Evolutionary conservation across 1,140 invertebrate species (phyloP).

Genomic region (Parasteatoda tepidariorum): DNA sequence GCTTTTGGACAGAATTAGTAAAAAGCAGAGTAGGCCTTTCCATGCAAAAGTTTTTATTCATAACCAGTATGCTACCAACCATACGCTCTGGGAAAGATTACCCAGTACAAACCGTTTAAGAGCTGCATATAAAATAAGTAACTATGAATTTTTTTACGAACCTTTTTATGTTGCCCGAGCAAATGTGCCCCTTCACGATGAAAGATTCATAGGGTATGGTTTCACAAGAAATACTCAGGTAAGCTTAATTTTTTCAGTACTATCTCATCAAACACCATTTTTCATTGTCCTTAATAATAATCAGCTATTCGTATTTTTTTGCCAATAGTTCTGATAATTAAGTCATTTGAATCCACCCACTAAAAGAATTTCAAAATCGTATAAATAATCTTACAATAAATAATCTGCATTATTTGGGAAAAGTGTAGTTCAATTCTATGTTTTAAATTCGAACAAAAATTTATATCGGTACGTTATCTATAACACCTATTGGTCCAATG

Average conservation of each 20-base stretch:
- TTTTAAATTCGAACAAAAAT: no score
- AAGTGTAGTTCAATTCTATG: no score
- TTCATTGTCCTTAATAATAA: background rate
- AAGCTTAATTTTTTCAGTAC: no score
- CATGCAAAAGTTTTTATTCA: constrained; percentile 93
- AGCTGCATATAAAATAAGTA: constrained; percentile 84
- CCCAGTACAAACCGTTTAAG: constrained; percentile 72
- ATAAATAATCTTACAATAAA: no score
- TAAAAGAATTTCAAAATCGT: no score
- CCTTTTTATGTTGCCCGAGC: constrained; percentile 92
- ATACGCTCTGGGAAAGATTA: constrained; percentile 73
- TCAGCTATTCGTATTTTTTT: no score
- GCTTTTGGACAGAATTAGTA: constrained; percentile 79
- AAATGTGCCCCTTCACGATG: constrained; percentile 85
- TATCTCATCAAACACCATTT: background rate
- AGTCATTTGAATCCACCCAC: no score
- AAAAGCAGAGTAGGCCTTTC: constrained; percentile 86
- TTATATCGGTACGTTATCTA: no score
- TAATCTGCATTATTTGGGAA: no score
- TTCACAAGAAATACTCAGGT: constrained; percentile 96
- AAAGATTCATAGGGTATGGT: constrained; percentile 93
- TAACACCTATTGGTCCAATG: no score
- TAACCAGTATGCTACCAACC: constrained; percentile 92
- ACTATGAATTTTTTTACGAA: constrained; percentile 88
- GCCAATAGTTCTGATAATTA: no score